These are phyloP conservation scores for Taenioides sp. DNA, from an alignment of 2,797 vertebrate species.

Conservation along the genomic window DNA sequence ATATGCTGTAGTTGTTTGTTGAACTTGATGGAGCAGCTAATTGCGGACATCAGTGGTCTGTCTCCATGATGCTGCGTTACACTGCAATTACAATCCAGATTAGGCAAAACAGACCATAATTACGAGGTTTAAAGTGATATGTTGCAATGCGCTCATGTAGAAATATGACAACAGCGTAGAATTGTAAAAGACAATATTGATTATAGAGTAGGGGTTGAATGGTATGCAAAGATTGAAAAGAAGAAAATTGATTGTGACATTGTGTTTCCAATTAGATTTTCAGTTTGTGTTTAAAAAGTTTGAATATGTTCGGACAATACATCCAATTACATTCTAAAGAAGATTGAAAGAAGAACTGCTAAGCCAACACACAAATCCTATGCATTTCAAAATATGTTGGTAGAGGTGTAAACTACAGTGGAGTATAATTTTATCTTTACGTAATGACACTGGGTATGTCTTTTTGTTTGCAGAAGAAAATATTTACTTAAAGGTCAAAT, in stretches of 20 bases:
- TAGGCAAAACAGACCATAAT: slow-evolving; percentile 17
- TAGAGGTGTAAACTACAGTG: neutral
- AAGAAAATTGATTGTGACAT: neutral
- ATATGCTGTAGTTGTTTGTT: slow-evolving; percentile 19
- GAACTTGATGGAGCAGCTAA: slow-evolving; percentile 26
- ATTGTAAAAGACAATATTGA: neutral
- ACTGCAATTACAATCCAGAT: slow-evolving; percentile 21
- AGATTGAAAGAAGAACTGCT: neutral
- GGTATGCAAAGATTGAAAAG: no score
- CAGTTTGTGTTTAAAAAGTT: neutral
- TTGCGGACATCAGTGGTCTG: slow-evolving; percentile 16
- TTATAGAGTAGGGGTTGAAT: neutral
- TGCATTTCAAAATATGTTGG: neutral
- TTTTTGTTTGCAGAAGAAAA: no score
- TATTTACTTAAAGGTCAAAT: no score
- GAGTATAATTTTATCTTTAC: no score
- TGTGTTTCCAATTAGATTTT: neutral
- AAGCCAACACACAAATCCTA: neutral
- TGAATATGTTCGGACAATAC: neutral
- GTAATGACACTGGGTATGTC: no score
- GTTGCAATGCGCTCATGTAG: neutral
- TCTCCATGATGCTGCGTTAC: neutral
- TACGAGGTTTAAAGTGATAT: neutral
- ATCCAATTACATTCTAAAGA: neutral
- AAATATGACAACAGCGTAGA: neutral